Evolutionary conservation across 2,113 vertebrate genomes (phyloP).

Genomic region (Dolichallabes microphthalmus): DNA sequence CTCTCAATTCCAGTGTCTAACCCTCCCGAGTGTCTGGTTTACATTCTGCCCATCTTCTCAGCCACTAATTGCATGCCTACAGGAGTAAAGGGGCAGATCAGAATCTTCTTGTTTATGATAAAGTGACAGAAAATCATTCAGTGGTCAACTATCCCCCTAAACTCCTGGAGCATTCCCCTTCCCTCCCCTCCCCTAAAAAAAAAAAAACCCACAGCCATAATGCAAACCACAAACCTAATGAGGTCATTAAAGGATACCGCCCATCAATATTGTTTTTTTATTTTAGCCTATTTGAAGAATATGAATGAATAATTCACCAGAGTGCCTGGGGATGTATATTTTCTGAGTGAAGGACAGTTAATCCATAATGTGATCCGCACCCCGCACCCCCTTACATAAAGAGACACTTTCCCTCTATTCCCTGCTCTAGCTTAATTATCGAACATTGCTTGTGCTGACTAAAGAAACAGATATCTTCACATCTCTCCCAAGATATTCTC

Average conservation of each 20-base stretch:
- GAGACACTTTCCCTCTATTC: conserved; percentile 35
- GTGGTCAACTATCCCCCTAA: conserved; percentile 72
- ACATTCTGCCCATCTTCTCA: conserved; percentile 45
- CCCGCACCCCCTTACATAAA: conserved; percentile 36
- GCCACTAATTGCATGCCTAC: conserved; percentile 47
- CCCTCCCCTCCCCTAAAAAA: conserved; percentile 15
- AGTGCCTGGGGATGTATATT: conserved; percentile 77
- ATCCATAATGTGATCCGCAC: conserved; percentile 74
- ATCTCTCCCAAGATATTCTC: conserved; percentile 21
- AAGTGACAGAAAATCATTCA: conserved; percentile 78
- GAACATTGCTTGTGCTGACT: conserved; percentile 39
- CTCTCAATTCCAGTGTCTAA: conserved; percentile 1
- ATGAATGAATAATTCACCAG: conserved; percentile 84
- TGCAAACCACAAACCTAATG: conserved; percentile 74
- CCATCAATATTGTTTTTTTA: conserved; percentile 74
- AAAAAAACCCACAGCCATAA: conserved; percentile 60
- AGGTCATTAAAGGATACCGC: conserved; percentile 77
- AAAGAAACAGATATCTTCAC: conserved; percentile 48
- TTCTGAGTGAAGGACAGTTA: conserved; percentile 82
- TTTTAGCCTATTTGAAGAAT: conserved; percentile 71
- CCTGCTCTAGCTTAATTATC: conserved; percentile 40
- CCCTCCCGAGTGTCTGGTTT: conserved; percentile 43
- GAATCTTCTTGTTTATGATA: conserved; percentile 74
- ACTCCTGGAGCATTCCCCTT: conserved; percentile 67
- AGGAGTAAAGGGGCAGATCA: conserved; percentile 57